Evolutionary conservation across 2,797 vertebrate genomes (phyloP), one percentile per base, ranked within the genome.

Genomic region (Tragelaphus oryx): DNA sequence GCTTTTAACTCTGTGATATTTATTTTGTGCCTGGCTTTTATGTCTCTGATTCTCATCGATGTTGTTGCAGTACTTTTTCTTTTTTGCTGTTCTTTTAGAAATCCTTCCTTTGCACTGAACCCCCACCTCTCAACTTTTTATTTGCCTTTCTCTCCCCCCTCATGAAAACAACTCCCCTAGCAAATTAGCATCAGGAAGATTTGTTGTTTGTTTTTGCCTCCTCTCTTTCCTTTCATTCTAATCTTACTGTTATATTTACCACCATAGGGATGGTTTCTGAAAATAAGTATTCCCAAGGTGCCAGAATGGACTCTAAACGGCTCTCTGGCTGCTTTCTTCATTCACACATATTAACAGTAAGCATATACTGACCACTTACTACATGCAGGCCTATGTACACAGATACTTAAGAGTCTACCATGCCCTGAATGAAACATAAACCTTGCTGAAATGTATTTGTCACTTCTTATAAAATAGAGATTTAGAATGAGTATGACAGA

Each of bases 1-100:
- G 50, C 16, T 82, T 91, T 95, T 78, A 89, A 55, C 26, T 74
- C 52, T 41, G 20, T 44, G n/a, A 59, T 71, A 75, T 52, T 60
- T 86, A 79, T 78, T 96, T 60, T 92, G 37, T 82, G n/a, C 74
- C 37, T 94, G 84, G 37, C 52, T 96, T 87, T 84, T 60, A 92
- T n/a, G 48, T 76, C 41, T 91, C 89, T 92, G 28, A 91, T 91
- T 81, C 74, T 87, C 28, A 95, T 50, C 44, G 14, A 88, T 9
- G 54, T 76, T 85, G 46, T 46, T 95, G 17, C 11, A 24, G 41
- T 68, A 50, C 4, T 24, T 55, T 48, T 54, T n/a, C 37, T 57
- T 74, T 93, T n/a, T 41, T 24, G 24, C 13, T 87, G 11, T 79
- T 52, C 50, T 50, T 90, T 87, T 93, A 7, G 68, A 80, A 84